Percentiles rank a stretch among this genome's conserved stretches.
phyloP scores from a whole-genome alignment of 37 sponge, comb jelly and placozoan species.

The Spongia lamella region DNA sequence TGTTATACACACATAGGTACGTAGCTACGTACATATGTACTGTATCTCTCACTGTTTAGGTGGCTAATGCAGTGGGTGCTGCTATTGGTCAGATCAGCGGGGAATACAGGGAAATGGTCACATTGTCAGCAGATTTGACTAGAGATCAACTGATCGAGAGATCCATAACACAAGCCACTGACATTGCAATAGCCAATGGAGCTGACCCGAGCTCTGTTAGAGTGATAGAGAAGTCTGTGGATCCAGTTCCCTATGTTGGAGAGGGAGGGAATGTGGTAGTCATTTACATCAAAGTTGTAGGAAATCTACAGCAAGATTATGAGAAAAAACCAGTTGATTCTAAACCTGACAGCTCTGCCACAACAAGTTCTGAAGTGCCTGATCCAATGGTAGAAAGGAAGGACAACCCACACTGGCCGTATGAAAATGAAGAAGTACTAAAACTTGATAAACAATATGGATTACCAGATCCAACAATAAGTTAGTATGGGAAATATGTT shows the following conservation, averaged over 20 bases:
- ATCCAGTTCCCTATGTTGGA: slow-evolving; percentile 41
- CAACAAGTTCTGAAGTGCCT: background rate
- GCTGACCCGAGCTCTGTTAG: slow-evolving; percentile 31
- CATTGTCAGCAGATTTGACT: slow-evolving; percentile 19
- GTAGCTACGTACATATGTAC: background rate
- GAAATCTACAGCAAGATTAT: slow-evolving; percentile 26
- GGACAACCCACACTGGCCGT: slow-evolving; percentile 58
- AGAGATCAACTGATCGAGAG: slow-evolving; percentile 2
- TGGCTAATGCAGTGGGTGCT: slow-evolving; percentile 93
- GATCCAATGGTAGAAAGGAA: too few species aligned
- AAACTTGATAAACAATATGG: slow-evolving; percentile 42
- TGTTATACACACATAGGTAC: too few species aligned
- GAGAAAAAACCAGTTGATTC: background rate
- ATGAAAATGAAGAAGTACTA: slow-evolving; percentile 33
- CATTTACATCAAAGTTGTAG: slow-evolving; percentile 75
- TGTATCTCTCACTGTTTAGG: slow-evolving; percentile 25
- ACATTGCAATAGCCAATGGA: slow-evolving; percentile 20
- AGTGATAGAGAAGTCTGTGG: slow-evolving; percentile 52
- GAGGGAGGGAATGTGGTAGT: slow-evolving; percentile 19
- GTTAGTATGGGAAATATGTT: background rate
- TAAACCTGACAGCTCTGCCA: background rate
- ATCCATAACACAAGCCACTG: slow-evolving; percentile 19
- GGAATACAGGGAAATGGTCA: background rate
- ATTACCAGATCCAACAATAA: slow-evolving; percentile 42
- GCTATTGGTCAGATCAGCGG: slow-evolving; percentile 77